Conservation (phyloP, 2,797 vertebrate species). For the Corythornis leucogaster region DNA sequence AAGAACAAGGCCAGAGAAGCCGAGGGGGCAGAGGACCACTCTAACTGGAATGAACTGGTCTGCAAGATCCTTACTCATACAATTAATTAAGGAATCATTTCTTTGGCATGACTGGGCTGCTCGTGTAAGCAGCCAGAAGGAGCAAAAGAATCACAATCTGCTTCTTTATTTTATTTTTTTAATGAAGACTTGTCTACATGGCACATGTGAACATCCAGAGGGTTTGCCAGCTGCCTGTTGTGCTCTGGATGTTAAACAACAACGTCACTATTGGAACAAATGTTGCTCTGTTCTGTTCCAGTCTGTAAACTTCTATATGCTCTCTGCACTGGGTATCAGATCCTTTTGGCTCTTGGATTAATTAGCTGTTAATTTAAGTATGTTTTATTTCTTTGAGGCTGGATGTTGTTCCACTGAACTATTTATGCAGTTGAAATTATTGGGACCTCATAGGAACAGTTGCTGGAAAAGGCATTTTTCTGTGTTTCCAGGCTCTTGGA, state of each 20-base stretch:
- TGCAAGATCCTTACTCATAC: neutral
- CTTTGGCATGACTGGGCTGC: neutral
- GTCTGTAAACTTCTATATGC: neutral
- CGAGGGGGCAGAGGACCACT: accelerated
- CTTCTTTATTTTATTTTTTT: neutral
- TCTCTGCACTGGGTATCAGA: neutral
- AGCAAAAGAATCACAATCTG: neutral
- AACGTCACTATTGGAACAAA: accelerated
- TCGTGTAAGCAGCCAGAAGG: neutral
- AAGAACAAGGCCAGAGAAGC: neutral
- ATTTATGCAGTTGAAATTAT: neutral
- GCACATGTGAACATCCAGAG: neutral
- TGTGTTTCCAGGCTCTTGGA: neutral
- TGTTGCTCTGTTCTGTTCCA: neutral
- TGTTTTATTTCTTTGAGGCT: neutral
- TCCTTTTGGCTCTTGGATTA: neutral
- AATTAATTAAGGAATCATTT: neutral
- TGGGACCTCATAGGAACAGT: neutral
- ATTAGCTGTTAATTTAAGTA: neutral
- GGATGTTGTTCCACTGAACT: neutral
- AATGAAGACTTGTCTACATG: neutral
- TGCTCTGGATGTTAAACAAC: neutral
- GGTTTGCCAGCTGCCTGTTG: neutral
- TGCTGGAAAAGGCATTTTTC: neutral
- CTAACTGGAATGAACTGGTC: neutral